Base-by-base conservation (phyloP, 1,140 invertebrate genomes). In the Meloidogyne exigua region DNA sequence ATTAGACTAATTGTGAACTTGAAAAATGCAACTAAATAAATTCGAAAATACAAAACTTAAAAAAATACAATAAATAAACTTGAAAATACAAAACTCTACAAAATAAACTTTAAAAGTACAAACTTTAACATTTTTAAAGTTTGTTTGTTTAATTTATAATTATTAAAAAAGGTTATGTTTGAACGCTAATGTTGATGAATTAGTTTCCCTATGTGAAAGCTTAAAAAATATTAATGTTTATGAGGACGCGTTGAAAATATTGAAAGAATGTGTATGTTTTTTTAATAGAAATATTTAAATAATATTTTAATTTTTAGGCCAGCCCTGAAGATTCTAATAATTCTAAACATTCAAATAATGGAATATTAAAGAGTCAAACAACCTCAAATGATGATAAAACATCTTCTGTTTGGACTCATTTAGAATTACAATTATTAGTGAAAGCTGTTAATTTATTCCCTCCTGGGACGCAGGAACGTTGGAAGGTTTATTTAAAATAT, bases 371-470 rank as follows among this genome's bases (percentile, higher is more conserved):
- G 11, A 67, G 44, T 26, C 15, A 18, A 44, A 15, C 32, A 18
- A 4, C 13, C 0, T 25, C 36, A 26, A 39, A 63, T 21, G 23
- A 77, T 49, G 66, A 39, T 18, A 23, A 69, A 25, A 11, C 74
- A 15, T 21, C 36, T 21, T 36, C 49, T 42, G 28, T 49, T 25
- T 84, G 82, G 82, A 68, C 80, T 21, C 13, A 62, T 15, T 75
- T 66, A 25, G 83, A 83, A 72, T 66, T 82, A 15, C 68, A 83
- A 66, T 67, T 83, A 3, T 62, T 83, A 18, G 67, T 83, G 5
- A 83, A 84, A 71, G 82, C 82, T 21, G 75, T 72, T 12, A 84
- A 78, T 65, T 64, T 83, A 21, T 82, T 44, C 65, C 83, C 82
- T 42, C 68, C 80, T 28, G 80, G 80, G 9, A 83, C 77, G 13